These are phyloP conservation scores for Chionis minor DNA, from an alignment of 2,113 vertebrate species.

Conservation along the genomic window DNA sequence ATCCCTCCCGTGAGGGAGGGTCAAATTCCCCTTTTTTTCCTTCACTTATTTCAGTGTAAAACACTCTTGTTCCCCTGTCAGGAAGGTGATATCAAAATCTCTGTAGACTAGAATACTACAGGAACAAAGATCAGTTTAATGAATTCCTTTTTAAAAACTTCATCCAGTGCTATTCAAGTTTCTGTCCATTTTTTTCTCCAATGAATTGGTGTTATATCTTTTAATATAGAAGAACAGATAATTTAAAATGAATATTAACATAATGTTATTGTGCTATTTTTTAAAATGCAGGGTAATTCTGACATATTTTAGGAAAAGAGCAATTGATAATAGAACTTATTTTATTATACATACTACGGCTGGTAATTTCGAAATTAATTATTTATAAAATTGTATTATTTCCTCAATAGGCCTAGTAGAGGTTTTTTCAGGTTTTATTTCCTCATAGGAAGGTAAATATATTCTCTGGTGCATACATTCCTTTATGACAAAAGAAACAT, in stretches of 20 bases:
- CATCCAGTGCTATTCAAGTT: background rate
- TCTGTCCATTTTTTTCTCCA: background rate
- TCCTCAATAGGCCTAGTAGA: background rate
- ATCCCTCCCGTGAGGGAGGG: background rate
- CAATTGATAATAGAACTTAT: background rate
- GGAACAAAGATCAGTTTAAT: background rate
- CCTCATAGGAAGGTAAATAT: background rate
- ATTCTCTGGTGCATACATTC: background rate
- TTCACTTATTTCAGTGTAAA: background rate
- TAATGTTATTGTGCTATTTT: background rate
- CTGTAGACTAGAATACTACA: background rate
- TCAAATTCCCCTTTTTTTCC: background rate
- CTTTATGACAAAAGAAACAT: background rate
- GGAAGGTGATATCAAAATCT: background rate
- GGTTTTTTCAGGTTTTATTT: background rate
- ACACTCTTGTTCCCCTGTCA: background rate
- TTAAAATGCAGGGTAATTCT: background rate
- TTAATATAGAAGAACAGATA: background rate
- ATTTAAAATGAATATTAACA: background rate
- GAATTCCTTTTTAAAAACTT: background rate
- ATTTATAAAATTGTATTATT: background rate
- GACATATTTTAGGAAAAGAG: background rate
- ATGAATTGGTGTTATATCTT: background rate
- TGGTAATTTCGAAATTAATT: background rate
- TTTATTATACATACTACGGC: background rate